Percentiles rank a stretch among this genome's conserved stretches.
phyloP scores from a whole-genome alignment of 2,888 invertebrate species.

The Synanthedon myopaeformis region DNA sequence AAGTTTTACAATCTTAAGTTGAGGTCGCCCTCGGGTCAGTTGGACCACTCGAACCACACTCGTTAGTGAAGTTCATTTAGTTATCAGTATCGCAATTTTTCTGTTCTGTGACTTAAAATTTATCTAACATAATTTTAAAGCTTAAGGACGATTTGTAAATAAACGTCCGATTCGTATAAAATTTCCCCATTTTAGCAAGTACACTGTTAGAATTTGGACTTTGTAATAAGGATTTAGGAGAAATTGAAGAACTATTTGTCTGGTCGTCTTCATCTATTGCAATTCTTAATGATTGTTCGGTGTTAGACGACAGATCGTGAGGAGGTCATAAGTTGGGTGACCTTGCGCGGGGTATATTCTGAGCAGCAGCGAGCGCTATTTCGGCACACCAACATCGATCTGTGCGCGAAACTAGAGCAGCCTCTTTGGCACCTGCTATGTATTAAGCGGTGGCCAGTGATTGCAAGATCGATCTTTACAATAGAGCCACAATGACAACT shows the following conservation, averaged over 20 bases:
- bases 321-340: conserved; percentile 41
- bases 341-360: conserved; percentile 42
- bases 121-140: no score
- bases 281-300: conserved; percentile 19
- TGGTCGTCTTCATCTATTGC: no score
- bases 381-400: conserved; percentile 49
- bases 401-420: conserved; percentile 44
- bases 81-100: no score
- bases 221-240: no score
- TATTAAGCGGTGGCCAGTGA: conserved; percentile 32
- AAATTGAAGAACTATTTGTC: no score
- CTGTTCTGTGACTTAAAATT: no score
- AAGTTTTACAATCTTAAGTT: conserved; percentile 3
- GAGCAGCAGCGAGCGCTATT: conserved; percentile 46
- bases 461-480: conserved; percentile 27
- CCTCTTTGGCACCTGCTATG: conserved; percentile 50
- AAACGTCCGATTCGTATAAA: no score
- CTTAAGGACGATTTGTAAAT: no score
- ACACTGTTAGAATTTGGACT: no score
- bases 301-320: conserved; percentile 32
- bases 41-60: conserved; percentile 20
- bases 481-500: no score
- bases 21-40: conserved; percentile 1
- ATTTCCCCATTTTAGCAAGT: no score
- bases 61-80: conserved; percentile 28